Base-by-base conservation (phyloP, 2,113 vertebrate species). In the Phalacrocorax carbo region DNA sequence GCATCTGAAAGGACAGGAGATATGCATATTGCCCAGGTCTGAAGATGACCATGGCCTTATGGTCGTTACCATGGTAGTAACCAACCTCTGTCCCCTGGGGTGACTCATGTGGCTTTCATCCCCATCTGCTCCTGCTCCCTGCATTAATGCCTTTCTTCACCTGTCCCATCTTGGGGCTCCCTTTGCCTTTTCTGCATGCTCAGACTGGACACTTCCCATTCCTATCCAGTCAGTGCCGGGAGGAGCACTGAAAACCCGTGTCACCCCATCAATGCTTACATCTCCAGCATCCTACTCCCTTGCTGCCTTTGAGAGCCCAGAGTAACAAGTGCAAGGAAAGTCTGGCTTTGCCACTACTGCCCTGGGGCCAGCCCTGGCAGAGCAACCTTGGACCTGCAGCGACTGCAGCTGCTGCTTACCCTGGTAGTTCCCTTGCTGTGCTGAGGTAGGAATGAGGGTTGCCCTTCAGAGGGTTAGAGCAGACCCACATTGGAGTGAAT, bases 331-430 rank as follows among this genome's bases (percentile, higher is more conserved):
- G 10, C 66, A 70, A n/a, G 51, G 36, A 54, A 80, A 90, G 27
- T 18, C 23, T 46, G 79, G 30, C 66, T 57, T 40, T 30, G n/a
- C 36, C 3, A 1, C 15, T 0, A 0, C 48, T 76, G 66, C 26
- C 22, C n/a, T 55, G 64, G 5, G 23, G 49, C 42, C 82, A 82
- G 30, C 49, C 26, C 22, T 82, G 84, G 54, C 54, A 94, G 54
- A 70, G 10, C 34, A 72, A 54, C 49, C 55, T 78, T 77, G 80
- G 60, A 83, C 32, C 49, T 49, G 58, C 32, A n/a, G 52, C 0
- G 0, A 38, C 26, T 20, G 27, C 3, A 10, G 19, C 46, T 2
- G 2, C 21, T 0, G 0, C 61, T 84, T 86, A n/a, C 9, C 42
- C 34, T 1, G 1, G 36, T 38, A 38, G 38, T 38, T 38, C 38